These are phyloP conservation scores for Ataeniobius toweri DNA, from an alignment of 2,797 vertebrate genomes.

Conservation along the genomic window DNA sequence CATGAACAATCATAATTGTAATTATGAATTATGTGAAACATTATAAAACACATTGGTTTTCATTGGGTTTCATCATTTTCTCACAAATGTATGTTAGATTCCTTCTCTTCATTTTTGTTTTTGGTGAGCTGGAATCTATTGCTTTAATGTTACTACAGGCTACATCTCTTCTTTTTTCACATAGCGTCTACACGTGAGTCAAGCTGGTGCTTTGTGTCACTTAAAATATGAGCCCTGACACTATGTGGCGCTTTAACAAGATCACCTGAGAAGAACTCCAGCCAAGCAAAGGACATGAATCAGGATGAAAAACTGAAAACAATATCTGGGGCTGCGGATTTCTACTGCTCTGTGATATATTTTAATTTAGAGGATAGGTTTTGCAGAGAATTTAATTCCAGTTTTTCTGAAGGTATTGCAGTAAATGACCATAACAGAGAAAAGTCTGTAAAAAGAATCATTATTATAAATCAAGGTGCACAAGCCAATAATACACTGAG, in stretches of 20 bases:
- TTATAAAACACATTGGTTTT: not conserved
- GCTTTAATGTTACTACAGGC: slow-evolving; percentile 16
- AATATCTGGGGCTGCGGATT: slow-evolving; percentile 2
- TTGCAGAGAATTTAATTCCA: slow-evolving; percentile 10
- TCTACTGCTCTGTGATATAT: not conserved
- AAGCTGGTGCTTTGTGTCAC: slow-evolving; percentile 2
- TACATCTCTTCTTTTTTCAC: slow-evolving; percentile 11
- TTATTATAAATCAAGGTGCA: not conserved
- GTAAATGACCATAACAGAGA: not conserved
- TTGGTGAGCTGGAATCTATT: not conserved
- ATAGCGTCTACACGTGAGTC: slow-evolving; percentile 1
- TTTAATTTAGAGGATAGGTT: slow-evolving; percentile 4
- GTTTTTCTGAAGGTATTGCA: not conserved
- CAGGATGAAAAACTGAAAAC: not conserved
- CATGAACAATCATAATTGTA: not conserved
- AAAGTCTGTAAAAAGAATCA: slow-evolving; percentile 1
- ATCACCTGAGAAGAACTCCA: slow-evolving; percentile 15
- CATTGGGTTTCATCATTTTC: not conserved
- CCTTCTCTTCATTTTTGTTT: not conserved
- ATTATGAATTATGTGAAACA: not conserved
- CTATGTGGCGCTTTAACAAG: slow-evolving; percentile 12
- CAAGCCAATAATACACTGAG: not conserved
- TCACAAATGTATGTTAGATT: not conserved
- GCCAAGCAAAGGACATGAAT: slow-evolving; percentile 3
- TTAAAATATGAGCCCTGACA: slow-evolving; percentile 13